phyloP scores from a whole-genome alignment of 2,113 vertebrate species.

The Archocentrus centrarchus region DNA sequence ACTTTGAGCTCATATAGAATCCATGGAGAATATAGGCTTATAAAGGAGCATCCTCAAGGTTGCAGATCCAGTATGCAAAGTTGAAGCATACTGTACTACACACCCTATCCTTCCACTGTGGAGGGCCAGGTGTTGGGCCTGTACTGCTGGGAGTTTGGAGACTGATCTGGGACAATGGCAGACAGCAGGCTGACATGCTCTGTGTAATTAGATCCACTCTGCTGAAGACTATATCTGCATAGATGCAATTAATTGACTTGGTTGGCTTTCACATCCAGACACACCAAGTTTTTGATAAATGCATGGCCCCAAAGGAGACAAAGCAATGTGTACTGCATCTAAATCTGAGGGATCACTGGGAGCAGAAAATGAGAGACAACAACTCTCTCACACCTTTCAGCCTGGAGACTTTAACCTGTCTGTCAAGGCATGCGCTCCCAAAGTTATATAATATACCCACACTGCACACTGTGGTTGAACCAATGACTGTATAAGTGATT shows the following conservation, averaged over 20 bases:
- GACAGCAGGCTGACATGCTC: slow-evolving; percentile 62
- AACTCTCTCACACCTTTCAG: slow-evolving; percentile 31
- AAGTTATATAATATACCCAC: slow-evolving; percentile 37
- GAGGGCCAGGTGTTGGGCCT: slow-evolving; percentile 58
- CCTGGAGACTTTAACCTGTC: slow-evolving; percentile 6
- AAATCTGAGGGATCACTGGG: background rate
- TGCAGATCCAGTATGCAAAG: background rate
- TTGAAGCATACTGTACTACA: background rate
- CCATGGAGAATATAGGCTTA: background rate
- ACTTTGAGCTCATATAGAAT: background rate
- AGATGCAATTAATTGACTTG: slow-evolving; percentile 41
- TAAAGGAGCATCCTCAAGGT: background rate
- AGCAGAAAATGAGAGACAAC: slow-evolving; percentile 23
- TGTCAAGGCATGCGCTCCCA: slow-evolving; percentile 33
- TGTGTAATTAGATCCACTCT: slow-evolving; percentile 60
- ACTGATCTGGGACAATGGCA: slow-evolving; percentile 53
- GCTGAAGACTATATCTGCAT: slow-evolving; percentile 19
- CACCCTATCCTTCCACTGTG: slow-evolving; percentile 25
- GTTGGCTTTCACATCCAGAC: slow-evolving; percentile 10
- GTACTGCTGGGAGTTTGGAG: slow-evolving; percentile 28
- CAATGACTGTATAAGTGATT: background rate
- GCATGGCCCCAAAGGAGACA: background rate
- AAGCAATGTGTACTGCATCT: background rate
- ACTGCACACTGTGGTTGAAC: background rate
- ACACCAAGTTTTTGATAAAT: background rate